Conservation (phyloP, 2,888 invertebrate genomes). For the Ypsolopha scabrella region DNA sequence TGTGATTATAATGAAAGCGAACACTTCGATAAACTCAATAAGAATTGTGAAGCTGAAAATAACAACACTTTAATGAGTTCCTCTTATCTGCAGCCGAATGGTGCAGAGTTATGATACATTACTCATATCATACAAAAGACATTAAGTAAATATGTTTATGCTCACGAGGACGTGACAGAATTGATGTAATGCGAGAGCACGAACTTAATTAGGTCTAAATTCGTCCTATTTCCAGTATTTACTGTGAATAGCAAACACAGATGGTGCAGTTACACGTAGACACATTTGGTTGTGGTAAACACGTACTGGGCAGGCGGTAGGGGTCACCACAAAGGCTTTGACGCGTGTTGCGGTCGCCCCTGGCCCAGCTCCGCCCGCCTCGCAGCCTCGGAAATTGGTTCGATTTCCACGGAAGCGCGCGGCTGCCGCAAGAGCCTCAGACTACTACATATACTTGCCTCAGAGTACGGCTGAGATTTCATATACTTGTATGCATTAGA, state of each 20-base stretch:
- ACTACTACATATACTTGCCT: too few species aligned
- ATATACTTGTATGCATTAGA: too few species aligned
- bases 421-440: slow-evolving; percentile 1
- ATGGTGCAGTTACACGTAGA: slow-evolving; percentile 17
- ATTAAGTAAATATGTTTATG: too few species aligned
- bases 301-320: slow-evolving; percentile 27
- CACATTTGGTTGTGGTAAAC: slow-evolving; percentile 30
- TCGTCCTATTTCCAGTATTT: slow-evolving; percentile 9
- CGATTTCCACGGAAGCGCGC: slow-evolving; percentile 37
- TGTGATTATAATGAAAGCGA: too few species aligned
- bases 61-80: too few species aligned
- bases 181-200: neutral
- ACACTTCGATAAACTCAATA: too few species aligned
- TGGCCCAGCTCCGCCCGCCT: slow-evolving; percentile 16
- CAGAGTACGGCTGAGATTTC: too few species aligned
- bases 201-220: slow-evolving; percentile 9
- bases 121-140: too few species aligned
- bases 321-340: slow-evolving; percentile 52
- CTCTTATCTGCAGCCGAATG: too few species aligned
- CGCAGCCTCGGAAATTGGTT: slow-evolving; percentile 52
- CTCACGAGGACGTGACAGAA: too few species aligned
- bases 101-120: too few species aligned
- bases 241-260: slow-evolving; percentile 13
- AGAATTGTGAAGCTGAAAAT: too few species aligned
- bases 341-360: slow-evolving; percentile 55